Evolutionary conservation across 2,113 vertebrate genomes (phyloP), one percentile per base, ranked within the genome.

Genomic region (Neomonachus schauinslandi): DNA sequence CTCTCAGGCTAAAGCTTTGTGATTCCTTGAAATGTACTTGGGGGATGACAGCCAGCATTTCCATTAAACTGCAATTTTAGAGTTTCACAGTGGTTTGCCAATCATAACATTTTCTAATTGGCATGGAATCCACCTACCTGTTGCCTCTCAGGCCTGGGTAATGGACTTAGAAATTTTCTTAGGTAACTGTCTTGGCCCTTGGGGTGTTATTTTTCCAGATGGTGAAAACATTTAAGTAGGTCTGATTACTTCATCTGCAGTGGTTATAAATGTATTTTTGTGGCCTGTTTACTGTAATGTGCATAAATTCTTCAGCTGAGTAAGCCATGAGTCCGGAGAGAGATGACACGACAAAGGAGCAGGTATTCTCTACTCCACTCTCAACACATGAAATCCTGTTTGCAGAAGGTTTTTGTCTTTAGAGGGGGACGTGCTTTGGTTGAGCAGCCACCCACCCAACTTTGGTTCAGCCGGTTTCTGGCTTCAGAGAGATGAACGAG

Each of bases 21-120:
- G 71, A 95, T 96, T 87, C 96, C 95, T 96, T 97, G 91, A 86
- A 94, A 94, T 71, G 93, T 84, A 28, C 85, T 97, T 92, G 82
- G 77, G 95, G 96, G 86, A 69, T 49, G 55, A 82, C 67, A 93
- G 94, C 90, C 97, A 98, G 76, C 59, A 3, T 95, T 96, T 87
- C 96, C 97, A 94, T 93, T 93, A 93, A 94, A 80, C 85, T 63
- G 86, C 72, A 83, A 5, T 67, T 89, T 87, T 51, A 94, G 98
- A 91, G 83, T 91, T 91, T 96, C 49, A 13, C 39, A 1, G 46
- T 0, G n/a, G 8, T 6, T 33, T 79, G 96, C 96, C 97, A 96
- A 86, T 79, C 95, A 46, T 49, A 92, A 95, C 95, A 89, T 92
- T 79, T 95, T 61, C 89, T 92, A 81, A 96, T 1, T 90, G 94